Conservation (phyloP, 2,113 vertebrate genomes). For the Cynoglossus semilaevis region DNA sequence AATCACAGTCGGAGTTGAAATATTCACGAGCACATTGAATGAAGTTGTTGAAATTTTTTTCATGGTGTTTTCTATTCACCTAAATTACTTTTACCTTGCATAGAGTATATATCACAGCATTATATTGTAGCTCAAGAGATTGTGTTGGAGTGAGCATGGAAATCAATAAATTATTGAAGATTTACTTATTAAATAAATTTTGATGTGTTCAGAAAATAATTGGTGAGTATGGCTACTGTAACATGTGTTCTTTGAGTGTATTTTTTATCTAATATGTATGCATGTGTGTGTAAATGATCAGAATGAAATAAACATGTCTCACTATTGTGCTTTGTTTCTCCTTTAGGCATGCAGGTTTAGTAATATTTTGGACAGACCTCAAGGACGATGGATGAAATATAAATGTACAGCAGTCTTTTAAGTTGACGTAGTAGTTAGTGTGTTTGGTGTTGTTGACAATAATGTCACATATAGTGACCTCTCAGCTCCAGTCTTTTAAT, state of each 20-base stretch:
- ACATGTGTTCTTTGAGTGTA: constrained; percentile 22
- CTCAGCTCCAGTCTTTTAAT: too few species aligned
- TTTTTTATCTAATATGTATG: constrained; percentile 19
- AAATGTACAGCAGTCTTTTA: too few species aligned
- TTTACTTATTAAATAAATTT: constrained; percentile 10
- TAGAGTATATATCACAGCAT: background rate
- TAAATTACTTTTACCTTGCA: background rate
- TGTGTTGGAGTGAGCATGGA: background rate
- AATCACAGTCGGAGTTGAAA: background rate
- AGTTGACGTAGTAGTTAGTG: too few species aligned
- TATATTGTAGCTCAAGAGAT: background rate
- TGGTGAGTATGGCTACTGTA: constrained; percentile 10
- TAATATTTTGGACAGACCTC: too few species aligned
- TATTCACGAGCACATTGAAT: background rate
- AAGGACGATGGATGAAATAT: too few species aligned
- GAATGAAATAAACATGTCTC: constrained; percentile 41
- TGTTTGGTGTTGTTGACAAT: constrained; percentile 17
- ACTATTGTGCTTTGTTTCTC: background rate
- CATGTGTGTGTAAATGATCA: constrained; percentile 11
- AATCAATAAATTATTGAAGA: constrained; percentile 7
- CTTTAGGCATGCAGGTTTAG: background rate
- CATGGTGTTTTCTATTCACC: too few species aligned
- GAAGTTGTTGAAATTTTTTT: background rate
- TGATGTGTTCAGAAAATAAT: constrained; percentile 29
- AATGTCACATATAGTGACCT: too few species aligned